Evolutionary conservation across 2,113 vertebrate species (phyloP), one percentile per base, ranked within the genome.

Genomic region (Cyprinodon variegatus): DNA sequence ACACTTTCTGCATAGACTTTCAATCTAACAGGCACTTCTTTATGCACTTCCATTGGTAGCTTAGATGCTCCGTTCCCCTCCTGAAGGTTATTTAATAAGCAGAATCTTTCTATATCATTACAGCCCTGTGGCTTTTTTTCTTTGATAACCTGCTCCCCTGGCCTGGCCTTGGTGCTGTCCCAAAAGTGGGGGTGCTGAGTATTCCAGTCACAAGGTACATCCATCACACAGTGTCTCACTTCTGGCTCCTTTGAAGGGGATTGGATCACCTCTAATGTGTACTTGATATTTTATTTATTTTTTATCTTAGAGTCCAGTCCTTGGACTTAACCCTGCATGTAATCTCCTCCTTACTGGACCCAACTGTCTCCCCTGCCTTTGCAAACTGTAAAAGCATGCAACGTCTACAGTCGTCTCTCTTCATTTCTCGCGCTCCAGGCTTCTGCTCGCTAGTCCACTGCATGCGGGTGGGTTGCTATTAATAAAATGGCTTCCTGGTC

Each of bases 31-130:
- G 77, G 22, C 74, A 83, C 66, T 77, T 91, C 8, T 86, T 88
- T 70, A 87, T 87, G 87, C 84, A 29, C 29, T 29, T 29, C 86
- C 83, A 74, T 86, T 84, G 87, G 89, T 90, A 86, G 83, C 85
- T 77, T 84, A 83, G 86, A 91, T 84, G 79, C 86, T 88, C 80
- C 71, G 37, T 80, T 83, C 84, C 80, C 70, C 85, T 92, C 87
- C 90, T 88, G 86, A 90, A 88, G 88, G 88, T 89, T 86, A 87
- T 92, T 92, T 92, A 93, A 93, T 92, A 91, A 88, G 82, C 84
- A 88, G 89, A 83, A 88, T 91, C 88, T 86, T 90, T 81, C 87
- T 91, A 85, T 91, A 91, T 91, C 88, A 90, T 83, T 68, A 43
- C 4, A 74, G 83, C 86, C 90, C 81, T 74, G 36, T 45, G 81